Base-by-base conservation (phyloP, 2,888 invertebrate species). In the Synanthedon myopaeformis region DNA sequence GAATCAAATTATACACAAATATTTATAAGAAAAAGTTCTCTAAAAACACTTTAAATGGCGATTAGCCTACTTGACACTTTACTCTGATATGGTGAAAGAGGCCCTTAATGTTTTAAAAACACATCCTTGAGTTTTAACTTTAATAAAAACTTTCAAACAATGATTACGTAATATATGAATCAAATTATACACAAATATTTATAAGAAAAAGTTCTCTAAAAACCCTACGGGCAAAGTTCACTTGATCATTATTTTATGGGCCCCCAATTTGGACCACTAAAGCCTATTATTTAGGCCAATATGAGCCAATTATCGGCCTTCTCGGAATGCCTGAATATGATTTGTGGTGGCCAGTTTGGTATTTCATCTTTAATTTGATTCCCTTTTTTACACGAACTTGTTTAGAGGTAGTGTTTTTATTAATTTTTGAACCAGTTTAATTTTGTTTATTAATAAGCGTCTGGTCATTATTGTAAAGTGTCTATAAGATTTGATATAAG, bases 201-300 rank as follows among this genome's bases (percentile, higher is more conserved):
- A 45, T 17, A 13, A 51, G 41, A 41, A 11, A 51, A 51, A 35
- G 14, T 3, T n/a, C 13, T 41, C 14, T 35, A 35, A 49, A 51
- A 51, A 51, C 35, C 28, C 51, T 41, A n/a, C 28, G 52, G 63
- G 76, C 62, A 45, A 54, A 59, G 59, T 65, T 64, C 75, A 67
- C 70, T 71, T 67, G 76, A 70, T 81, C 80, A 82, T 83, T 84
- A 82, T 82, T 84, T 83, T 83, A 84, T 84, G 82, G 75, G 6
- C 13, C 63, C 72, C 80, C 78, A 76, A 82, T 82, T 79, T 79
- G 74, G 69, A 56, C 62, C 56, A 64, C 66, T 77, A 78, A 77
- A 76, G 69, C 67, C 73, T 76, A 76, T 78, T 74, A 79, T 77
- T 76, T 73, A 66, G 70, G 51, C 73, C 74, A 74, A 79, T 79